Conservation (phyloP, 2,888 invertebrate species). For the Hartigia nigra region DNA sequence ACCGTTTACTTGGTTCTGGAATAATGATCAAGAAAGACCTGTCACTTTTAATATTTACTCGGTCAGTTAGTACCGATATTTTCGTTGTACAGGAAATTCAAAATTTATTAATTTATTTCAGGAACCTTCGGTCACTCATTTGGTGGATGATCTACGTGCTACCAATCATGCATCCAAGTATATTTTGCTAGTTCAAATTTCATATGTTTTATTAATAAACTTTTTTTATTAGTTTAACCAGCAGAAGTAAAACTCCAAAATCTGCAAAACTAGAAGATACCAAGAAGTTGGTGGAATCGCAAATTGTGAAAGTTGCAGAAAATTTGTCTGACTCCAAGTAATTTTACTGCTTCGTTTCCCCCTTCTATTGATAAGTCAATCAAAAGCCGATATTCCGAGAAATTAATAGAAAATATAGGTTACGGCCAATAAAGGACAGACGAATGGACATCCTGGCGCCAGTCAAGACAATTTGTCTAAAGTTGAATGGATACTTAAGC, state of each 20-base stretch:
- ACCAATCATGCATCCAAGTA: neutral
- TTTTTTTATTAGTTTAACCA: neutral
- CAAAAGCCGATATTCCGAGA: neutral
- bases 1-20: conserved; percentile 46
- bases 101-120: neutral
- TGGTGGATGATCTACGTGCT: neutral
- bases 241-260: neutral
- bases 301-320: neutral
- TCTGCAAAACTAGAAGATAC: neutral
- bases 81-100: neutral
- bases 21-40: neutral
- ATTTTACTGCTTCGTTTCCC: neutral
- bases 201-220: neutral
- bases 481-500: conserved; percentile 40
- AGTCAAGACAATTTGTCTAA: conserved; percentile 42
- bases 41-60: conserved; percentile 14
- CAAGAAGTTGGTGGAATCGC: neutral
- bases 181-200: neutral
- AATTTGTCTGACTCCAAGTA: neutral
- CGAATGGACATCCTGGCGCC: conserved; percentile 13
- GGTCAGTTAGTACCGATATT: conserved; percentile 12
- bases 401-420: neutral
- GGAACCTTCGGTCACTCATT: neutral
- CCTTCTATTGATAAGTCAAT: neutral
- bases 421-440: neutral